These are phyloP conservation scores for Epinephelus lanceolatus DNA, from an alignment of 2,113 vertebrate genomes.

Conservation along the genomic window DNA sequence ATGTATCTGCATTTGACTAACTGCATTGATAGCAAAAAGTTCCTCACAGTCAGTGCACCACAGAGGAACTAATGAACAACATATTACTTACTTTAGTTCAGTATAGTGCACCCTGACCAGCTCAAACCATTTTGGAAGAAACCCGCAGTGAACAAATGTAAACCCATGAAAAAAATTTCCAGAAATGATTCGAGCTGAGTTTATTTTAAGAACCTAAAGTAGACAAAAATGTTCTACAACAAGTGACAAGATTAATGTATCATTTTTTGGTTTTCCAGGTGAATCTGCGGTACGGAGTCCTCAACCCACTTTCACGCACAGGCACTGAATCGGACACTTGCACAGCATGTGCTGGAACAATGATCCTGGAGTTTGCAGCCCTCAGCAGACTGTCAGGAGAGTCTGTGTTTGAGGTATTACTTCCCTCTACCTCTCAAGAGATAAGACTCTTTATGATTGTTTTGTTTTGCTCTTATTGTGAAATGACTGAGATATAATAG, in stretches of 20 bases:
- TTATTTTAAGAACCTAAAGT: neutral
- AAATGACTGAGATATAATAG: neutral
- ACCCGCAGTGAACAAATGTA: too few species aligned
- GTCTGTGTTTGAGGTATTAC: slow-evolving; percentile 93
- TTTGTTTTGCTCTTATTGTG: neutral
- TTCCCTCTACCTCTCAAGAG: neutral
- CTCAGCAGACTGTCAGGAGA: slow-evolving; percentile 96
- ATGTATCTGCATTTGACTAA: neutral
- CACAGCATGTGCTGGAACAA: slow-evolving; percentile 97
- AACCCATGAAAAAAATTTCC: too few species aligned
- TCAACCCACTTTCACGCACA: slow-evolving; percentile 88
- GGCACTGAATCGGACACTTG: slow-evolving; percentile 98
- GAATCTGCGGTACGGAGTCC: slow-evolving; percentile 95
- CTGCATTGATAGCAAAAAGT: neutral
- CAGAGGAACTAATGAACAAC: neutral
- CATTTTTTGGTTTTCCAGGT: slow-evolving; percentile 83
- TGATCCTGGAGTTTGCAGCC: slow-evolving; percentile 98
- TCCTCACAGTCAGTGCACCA: neutral
- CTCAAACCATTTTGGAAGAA: too few species aligned
- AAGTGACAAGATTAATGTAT: neutral
- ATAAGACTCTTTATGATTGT: neutral
- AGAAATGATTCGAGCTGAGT: neutral
- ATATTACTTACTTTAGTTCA: neutral
- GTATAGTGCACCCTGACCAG: too few species aligned
- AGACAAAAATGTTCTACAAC: neutral